Conservation (phyloP, 2,797 vertebrate genomes). For the Phrynocephalus forsythii region DNA sequence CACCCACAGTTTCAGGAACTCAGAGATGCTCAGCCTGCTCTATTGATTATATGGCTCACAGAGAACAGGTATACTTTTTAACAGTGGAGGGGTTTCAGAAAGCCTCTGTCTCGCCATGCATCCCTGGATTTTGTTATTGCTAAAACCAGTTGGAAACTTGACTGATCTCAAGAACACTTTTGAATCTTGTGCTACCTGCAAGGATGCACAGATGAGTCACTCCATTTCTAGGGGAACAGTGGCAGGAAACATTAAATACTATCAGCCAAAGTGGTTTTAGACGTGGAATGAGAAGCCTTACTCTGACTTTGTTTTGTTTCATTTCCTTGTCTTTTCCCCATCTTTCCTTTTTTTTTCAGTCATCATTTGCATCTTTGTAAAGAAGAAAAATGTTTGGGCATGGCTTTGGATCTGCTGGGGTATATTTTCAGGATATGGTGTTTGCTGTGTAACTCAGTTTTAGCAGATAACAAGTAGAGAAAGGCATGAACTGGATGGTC, state of each 20-base stretch:
- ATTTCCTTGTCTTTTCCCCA: no score
- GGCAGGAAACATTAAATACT: conserved; percentile 30
- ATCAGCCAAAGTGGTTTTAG: conserved; percentile 17
- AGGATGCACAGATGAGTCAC: conserved; percentile 38
- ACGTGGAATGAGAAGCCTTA: not conserved
- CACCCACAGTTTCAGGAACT: not conserved
- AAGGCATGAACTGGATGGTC: no score
- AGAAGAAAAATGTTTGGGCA: not conserved
- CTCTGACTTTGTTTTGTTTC: not conserved
- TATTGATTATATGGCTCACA: conserved; percentile 21
- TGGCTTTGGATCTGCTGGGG: not conserved
- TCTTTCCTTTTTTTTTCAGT: not conserved
- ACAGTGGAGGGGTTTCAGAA: conserved; percentile 12
- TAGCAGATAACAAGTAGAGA: no score
- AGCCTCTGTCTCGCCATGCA: conserved; percentile 12
- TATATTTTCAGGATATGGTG: not conserved
- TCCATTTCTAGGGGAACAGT: conserved; percentile 18
- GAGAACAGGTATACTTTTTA: conserved; percentile 15
- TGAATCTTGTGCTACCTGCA: conserved; percentile 20
- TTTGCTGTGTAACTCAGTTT: no score
- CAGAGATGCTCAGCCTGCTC: not conserved
- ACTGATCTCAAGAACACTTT: conserved; percentile 38
- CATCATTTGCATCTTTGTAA: not conserved
- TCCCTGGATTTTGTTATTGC: conserved; percentile 24
- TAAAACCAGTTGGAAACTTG: conserved; percentile 24